These are phyloP conservation scores for Brachionus rubens DNA, from an alignment of 1,140 invertebrate species.

Conservation along the genomic window DNA sequence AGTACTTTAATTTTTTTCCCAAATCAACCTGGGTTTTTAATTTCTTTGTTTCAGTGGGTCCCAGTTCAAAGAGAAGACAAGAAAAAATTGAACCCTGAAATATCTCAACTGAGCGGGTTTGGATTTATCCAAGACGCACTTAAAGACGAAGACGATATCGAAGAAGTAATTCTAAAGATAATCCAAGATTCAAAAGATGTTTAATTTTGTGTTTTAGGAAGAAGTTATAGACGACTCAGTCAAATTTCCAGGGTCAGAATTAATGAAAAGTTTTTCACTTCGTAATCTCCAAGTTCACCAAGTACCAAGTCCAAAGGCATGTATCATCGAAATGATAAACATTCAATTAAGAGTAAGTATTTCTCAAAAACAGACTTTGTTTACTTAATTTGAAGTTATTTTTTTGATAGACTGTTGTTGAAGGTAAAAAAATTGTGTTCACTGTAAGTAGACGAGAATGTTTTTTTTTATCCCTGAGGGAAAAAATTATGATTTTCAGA, in stretches of 20 bases:
- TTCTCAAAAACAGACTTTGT: background rate
- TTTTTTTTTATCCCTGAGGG: background rate
- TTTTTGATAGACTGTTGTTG: background rate
- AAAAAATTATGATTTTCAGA: background rate
- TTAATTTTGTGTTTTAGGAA: slow-evolving; percentile 47
- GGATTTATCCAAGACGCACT: slow-evolving; percentile 49
- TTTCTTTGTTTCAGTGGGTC: slow-evolving; percentile 52
- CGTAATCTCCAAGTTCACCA: background rate
- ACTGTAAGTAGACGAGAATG: background rate
- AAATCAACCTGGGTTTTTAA: background rate
- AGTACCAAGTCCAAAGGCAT: slow-evolving; percentile 52
- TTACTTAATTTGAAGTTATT: background rate
- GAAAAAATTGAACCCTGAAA: slow-evolving; percentile 53
- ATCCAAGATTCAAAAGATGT: background rate
- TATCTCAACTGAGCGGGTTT: slow-evolving; percentile 56
- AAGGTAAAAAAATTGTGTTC: background rate
- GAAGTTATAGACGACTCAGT: slow-evolving; percentile 50
- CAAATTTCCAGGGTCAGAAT: slow-evolving; percentile 54
- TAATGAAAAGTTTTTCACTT: slow-evolving; percentile 54
- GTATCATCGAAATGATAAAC: slow-evolving; percentile 58
- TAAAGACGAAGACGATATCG: slow-evolving; percentile 45
- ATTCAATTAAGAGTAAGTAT: slow-evolving; percentile 53
- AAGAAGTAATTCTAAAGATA: background rate
- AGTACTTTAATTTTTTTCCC: slow-evolving; percentile 47
- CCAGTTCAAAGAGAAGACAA: slow-evolving; percentile 55